phyloP scores from a whole-genome alignment of 2,888 invertebrate genomes.

The Ophraella communa region DNA sequence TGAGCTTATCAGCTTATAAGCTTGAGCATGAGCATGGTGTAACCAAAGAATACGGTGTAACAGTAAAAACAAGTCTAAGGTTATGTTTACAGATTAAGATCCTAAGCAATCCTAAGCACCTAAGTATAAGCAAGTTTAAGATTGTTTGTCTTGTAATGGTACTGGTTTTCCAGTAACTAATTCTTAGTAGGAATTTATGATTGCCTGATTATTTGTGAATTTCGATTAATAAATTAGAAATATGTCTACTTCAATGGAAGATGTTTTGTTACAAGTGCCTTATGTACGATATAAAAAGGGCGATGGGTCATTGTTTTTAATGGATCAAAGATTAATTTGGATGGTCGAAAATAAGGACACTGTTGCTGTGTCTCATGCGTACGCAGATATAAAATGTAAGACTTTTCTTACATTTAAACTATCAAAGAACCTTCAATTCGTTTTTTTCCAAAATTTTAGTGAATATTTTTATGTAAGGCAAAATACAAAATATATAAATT shows the following conservation, averaged over 20 bases:
- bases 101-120: too few relatives aligned
- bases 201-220: background rate
- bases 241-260: conserved; percentile 92
- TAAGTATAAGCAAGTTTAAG: too few relatives aligned
- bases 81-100: background rate
- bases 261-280: conserved; percentile 90
- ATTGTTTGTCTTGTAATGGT: too few relatives aligned
- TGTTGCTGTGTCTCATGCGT: conserved; percentile 91
- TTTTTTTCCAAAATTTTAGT: too few relatives aligned
- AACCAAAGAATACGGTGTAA: too few relatives aligned
- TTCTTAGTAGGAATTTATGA: too few relatives aligned
- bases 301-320: conserved; percentile 93
- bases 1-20: too few relatives aligned
- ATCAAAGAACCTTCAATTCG: background rate
- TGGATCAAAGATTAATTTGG: conserved; percentile 96
- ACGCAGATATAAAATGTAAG: conserved; percentile 95
- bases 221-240: background rate
- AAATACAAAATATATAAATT: too few relatives aligned
- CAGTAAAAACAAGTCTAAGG: background rate
- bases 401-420: conserved; percentile 27
- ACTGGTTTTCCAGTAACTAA: too few relatives aligned
- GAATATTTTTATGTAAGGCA: too few relatives aligned
- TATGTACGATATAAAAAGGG: conserved; percentile 95
- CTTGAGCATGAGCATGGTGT: too few relatives aligned
- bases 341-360: conserved; percentile 92